These are phyloP conservation scores for Ornithoptera alexandrae DNA, from an alignment of 2,888 invertebrate species.

Conservation along the genomic window DNA sequence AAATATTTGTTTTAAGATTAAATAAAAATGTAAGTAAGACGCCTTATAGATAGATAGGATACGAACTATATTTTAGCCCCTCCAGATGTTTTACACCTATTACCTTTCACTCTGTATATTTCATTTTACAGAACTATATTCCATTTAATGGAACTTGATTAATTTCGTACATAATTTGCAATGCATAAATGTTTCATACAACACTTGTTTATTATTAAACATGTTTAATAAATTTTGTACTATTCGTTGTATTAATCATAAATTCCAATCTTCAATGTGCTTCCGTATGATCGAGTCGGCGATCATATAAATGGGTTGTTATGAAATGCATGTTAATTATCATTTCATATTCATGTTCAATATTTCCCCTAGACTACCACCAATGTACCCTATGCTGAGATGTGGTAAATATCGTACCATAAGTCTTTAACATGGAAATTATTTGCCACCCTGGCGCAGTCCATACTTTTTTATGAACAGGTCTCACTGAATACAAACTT, in stretches of 20 bases:
- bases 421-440: background rate
- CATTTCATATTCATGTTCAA: background rate
- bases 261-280: conserved; percentile 15
- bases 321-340: background rate
- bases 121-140: background rate
- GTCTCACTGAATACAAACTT: too few relatives aligned
- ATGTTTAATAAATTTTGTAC: background rate
- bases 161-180: conserved; percentile 4
- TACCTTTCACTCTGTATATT: background rate
- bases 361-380: background rate
- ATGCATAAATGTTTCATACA: background rate
- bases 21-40: too few relatives aligned
- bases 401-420: background rate
- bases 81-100: too few relatives aligned
- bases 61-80: too few relatives aligned
- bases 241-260: conserved; percentile 1
- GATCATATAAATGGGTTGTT: background rate
- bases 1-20: too few relatives aligned
- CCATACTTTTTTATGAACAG: too few relatives aligned
- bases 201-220: background rate
- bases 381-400: background rate
- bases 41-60: too few relatives aligned
- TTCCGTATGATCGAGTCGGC: background rate
- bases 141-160: background rate
- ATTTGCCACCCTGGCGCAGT: too few relatives aligned